Conservation (phyloP, 2,113 vertebrate species). For the Struthio camelus region DNA sequence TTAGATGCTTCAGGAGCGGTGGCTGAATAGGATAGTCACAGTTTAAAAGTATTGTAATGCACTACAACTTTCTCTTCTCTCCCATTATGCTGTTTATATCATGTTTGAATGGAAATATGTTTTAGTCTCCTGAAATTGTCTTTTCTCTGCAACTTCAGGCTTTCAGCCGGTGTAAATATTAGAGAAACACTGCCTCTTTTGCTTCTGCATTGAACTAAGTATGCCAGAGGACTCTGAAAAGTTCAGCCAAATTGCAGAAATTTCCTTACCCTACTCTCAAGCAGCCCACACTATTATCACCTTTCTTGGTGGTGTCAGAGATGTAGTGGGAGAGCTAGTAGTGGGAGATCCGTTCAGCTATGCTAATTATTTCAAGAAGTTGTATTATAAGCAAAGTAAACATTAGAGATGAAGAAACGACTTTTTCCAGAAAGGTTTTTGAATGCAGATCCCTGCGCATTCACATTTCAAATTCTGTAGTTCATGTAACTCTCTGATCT, state of each 20-base stretch:
- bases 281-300: not conserved
- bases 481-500: not conserved
- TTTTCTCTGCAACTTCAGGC: conserved; percentile 5
- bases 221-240: not conserved
- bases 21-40: conserved; percentile 38
- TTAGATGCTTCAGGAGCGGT: conserved; percentile 33
- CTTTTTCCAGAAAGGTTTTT: not conserved
- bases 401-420: not conserved
- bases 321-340: conserved; percentile 22
- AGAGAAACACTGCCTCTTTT: not conserved
- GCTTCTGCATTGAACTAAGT: not conserved
- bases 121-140: conserved; percentile 17
- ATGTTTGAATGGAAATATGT: conserved; percentile 44
- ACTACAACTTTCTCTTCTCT: conserved; percentile 30
- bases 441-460: not conserved
- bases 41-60: not conserved
- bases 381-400: not conserved
- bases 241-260: not conserved
- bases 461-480: not conserved
- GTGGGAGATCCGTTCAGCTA: not conserved
- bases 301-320: not conserved
- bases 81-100: conserved; percentile 14
- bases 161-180: conserved; percentile 24
- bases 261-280: not conserved
- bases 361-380: conserved; percentile 1